Evolutionary conservation across 1,140 invertebrate genomes (phyloP).

Genomic region (Saccostrea echinata): DNA sequence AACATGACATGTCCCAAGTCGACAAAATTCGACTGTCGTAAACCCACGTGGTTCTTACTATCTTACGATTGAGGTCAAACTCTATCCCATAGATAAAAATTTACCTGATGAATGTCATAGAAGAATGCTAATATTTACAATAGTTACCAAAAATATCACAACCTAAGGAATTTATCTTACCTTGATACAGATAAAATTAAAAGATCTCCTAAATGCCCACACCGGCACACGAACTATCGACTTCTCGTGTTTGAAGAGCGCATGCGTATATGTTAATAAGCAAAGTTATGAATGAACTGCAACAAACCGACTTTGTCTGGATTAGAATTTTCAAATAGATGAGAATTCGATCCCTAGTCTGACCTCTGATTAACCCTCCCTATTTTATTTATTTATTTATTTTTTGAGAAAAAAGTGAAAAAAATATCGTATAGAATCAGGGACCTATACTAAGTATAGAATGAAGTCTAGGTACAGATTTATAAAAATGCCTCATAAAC

Average conservation of each 20-base stretch:
- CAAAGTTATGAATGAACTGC: not conserved
- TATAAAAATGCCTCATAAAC: not conserved
- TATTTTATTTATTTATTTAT: too few species aligned
- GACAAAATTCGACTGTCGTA: not conserved
- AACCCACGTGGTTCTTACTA: constrained; percentile 20
- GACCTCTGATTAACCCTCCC: too few species aligned
- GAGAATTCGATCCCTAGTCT: not conserved
- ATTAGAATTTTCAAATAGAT: not conserved
- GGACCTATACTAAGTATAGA: too few species aligned
- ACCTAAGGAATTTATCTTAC: not conserved
- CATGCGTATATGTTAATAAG: not conserved
- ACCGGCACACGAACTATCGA: not conserved
- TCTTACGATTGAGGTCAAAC: not conserved
- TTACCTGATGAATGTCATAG: not conserved
- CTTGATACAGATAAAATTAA: not conserved
- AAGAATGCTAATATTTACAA: not conserved
- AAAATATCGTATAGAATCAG: too few species aligned
- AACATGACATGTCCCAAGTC: not conserved
- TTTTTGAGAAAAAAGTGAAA: too few species aligned
- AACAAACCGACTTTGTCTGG: not conserved
- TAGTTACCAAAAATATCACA: not conserved
- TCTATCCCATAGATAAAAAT: not conserved
- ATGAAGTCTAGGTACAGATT: too few species aligned
- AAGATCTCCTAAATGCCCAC: not conserved
- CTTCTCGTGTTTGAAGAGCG: not conserved